Conservation (phyloP, 2,888 invertebrate genomes). For the Aleiodes leptofemur region DNA sequence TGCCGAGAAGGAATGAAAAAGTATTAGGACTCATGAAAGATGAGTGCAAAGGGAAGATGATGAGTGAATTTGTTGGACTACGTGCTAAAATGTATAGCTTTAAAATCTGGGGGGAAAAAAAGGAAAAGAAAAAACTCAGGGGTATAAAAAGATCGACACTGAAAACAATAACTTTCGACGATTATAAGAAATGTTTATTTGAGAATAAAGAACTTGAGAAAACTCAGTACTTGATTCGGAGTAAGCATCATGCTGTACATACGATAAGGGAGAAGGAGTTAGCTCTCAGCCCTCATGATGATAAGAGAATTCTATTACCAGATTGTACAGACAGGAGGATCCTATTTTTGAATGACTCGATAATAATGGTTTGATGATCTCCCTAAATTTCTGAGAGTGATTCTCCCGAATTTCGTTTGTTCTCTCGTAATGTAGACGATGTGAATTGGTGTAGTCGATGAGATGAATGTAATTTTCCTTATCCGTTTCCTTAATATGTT, state of each 20-base stretch:
- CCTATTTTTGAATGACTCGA: no score
- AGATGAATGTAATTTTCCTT: no score
- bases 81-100: conserved; percentile 60
- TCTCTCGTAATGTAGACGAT: no score
- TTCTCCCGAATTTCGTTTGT: no score
- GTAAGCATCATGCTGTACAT: conserved; percentile 40
- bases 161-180: conserved; percentile 45
- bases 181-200: conserved; percentile 30
- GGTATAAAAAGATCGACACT: conserved; percentile 42
- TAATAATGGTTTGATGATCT: no score
- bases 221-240: conserved; percentile 46
- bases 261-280: neutral
- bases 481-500: no score
- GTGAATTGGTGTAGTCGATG: no score
- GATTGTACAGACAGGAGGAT: no score
- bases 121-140: conserved; percentile 44
- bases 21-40: conserved; percentile 64
- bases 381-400: no score
- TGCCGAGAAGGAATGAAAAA: conserved; percentile 61
- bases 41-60: conserved; percentile 60
- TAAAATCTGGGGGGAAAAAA: conserved; percentile 35
- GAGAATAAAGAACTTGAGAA: conserved; percentile 34
- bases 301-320: no score
- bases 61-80: conserved; percentile 62
- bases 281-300: no score